Evolutionary conservation across 1,140 invertebrate genomes (phyloP).

Genomic region (Epicauta chinensis): DNA sequence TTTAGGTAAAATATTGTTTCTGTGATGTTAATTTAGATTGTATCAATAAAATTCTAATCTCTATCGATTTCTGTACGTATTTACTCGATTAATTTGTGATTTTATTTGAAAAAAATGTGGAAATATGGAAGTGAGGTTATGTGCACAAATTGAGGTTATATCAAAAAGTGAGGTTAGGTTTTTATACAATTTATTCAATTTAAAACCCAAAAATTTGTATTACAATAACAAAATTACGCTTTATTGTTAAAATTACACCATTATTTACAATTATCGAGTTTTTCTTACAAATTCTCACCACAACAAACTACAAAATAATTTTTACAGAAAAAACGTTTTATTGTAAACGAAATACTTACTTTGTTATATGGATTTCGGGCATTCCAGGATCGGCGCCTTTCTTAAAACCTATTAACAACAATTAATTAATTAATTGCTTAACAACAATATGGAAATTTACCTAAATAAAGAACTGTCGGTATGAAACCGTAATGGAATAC

Average conservation of each 20-base stretch:
- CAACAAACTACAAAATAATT: constrained; percentile 24
- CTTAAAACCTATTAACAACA: constrained; percentile 48
- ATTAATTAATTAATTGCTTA: no score
- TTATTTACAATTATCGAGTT: constrained; percentile 3
- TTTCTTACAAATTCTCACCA: no score
- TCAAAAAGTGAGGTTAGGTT: constrained; percentile 1
- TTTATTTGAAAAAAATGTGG: no score
- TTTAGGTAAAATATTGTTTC: neutral
- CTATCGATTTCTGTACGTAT: no score
- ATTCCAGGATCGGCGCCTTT: constrained; percentile 59
- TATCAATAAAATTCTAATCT: no score
- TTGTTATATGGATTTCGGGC: constrained; percentile 51
- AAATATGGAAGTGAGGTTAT: no score
- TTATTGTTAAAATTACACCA: constrained; percentile 6
- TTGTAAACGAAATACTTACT: constrained; percentile 41
- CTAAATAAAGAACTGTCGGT: constrained; percentile 60
- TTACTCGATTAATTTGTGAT: constrained; percentile 1
- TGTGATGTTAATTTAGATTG: no score
- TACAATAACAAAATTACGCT: constrained; percentile 1
- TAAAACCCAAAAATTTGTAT: constrained; percentile 1
- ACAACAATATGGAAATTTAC: constrained; percentile 44
- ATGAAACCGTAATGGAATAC: constrained; percentile 65
- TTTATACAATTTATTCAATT: constrained; percentile 4
- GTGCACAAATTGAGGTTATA: no score
- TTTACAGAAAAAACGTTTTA: neutral